phyloP scores from a whole-genome alignment of 1,140 invertebrate genomes.

The Babylonia areolata region DNA sequence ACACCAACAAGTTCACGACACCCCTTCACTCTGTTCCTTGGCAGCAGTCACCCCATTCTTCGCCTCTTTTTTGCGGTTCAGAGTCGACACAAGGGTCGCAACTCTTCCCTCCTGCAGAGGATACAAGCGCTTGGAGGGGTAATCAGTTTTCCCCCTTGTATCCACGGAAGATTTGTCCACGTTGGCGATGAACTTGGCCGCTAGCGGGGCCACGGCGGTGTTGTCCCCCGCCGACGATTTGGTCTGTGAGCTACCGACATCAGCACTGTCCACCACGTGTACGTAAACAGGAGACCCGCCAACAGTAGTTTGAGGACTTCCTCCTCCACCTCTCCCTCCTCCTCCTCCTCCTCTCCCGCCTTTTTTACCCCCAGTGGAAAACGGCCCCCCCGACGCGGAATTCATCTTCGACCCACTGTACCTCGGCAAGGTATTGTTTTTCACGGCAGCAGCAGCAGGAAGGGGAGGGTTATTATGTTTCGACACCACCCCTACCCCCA shows the following conservation, averaged over 20 bases:
- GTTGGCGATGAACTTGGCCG: conserved; percentile 11
- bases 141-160: conserved; percentile 11
- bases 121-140: not conserved
- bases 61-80: not conserved
- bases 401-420: not conserved
- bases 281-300: not conserved
- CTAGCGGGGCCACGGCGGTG: conserved; percentile 2
- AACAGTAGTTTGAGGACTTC: not conserved
- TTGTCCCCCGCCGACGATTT: not conserved
- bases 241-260: not conserved
- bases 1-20: not conserved
- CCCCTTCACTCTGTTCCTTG: not conserved
- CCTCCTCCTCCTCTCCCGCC: not conserved
- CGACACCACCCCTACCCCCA: too few species aligned
- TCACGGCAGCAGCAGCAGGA: not conserved
- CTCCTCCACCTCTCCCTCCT: too few species aligned
- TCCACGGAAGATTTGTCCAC: not conserved
- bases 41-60: not conserved
- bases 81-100: conserved; percentile 23
- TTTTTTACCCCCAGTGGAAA: not conserved
- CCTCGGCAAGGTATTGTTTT: not conserved
- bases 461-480: too few species aligned
- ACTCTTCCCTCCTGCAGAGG: conserved; percentile 21
- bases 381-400: not conserved
- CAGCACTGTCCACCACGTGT: conserved; percentile 14